Evolutionary conservation across 1,140 invertebrate genomes (phyloP), one percentile per base, ranked within the genome.

Genomic region (Sinonovacula constricta): DNA sequence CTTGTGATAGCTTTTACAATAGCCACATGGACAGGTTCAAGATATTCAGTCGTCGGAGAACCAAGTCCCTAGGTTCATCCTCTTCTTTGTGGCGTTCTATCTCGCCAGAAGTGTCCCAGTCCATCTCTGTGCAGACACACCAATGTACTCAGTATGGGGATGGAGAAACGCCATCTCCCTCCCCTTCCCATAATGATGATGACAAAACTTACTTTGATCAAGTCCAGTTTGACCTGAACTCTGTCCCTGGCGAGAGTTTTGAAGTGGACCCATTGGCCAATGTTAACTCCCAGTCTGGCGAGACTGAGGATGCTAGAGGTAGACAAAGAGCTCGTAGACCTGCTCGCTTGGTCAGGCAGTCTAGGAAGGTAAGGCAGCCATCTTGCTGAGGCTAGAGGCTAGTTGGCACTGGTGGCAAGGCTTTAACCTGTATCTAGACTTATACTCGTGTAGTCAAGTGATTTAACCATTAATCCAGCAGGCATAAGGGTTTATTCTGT

Each of bases 1-100:
- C 72, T 3, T 76, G 72, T 67, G 62, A 65, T 67, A 76, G 62
- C 31, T 76, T 76, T 76, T 76, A 76, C 63, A 76, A 76, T 60
- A 67, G 59, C 33, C 72, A 76, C 30, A 45, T 76, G 53, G 62
- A 76, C 53, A 56, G 72, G 22, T 67, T 36, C 63, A 45, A 76
- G 36, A 66, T 76, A n/a, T 5, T 56, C 24, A 76, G 63, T 59
- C 60, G 72, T 22, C 39, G 72, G 3, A 51, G 72, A 18, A 76
- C 72, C 0, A 76, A 76, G 49, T 76, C 72, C n/a, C 63, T 76
- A 4, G 62, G 63, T 39, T 76, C 72, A 1, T 24, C 67, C 34
- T 59, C 72, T 24, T 2, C 57, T 24, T 18, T 34, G 56, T 0
- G 15, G 34, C 4, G 63, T 24, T 14, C 26, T 59, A 26, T 26